Evolutionary conservation across 2,797 vertebrate species (phyloP).

Genomic region (Falco novaeseelandiae): DNA sequence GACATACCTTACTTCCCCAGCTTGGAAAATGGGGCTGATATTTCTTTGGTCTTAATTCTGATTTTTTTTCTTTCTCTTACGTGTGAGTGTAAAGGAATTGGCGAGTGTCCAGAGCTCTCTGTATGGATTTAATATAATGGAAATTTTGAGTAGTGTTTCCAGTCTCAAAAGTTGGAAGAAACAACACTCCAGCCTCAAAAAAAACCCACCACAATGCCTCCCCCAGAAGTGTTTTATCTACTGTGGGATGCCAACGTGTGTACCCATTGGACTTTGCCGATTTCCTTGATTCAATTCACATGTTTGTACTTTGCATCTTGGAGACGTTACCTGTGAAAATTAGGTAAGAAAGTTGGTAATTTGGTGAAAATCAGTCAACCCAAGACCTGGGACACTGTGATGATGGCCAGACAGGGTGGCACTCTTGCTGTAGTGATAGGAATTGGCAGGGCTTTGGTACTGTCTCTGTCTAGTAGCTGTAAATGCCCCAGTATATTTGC

Average conservation of each 20-base stretch:
- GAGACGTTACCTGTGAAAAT: not conserved
- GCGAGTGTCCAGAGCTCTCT: not conserved
- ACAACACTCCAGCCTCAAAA: not conserved
- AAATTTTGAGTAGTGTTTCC: not conserved
- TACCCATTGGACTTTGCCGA: not conserved
- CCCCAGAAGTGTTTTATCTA: not conserved
- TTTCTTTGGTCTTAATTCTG: not conserved
- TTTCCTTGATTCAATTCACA: not conserved
- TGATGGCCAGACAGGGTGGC: not conserved
- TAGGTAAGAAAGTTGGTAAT: not conserved
- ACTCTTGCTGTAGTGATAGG: fast-evolving
- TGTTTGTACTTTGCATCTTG: not conserved
- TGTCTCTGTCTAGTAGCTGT: not conserved
- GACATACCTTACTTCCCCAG: not conserved
- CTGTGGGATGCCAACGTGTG: fast-evolving
- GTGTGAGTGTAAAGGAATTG: not conserved
- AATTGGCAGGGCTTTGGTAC: not conserved
- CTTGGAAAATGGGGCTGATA: not conserved
- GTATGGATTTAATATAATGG: not conserved
- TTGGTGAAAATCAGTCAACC: not conserved
- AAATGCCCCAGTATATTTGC: not conserved
- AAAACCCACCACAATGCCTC: not conserved
- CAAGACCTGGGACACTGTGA: not conserved
- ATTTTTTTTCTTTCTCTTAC: not conserved
- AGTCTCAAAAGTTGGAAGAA: not conserved